phyloP scores from a whole-genome alignment of 2,888 invertebrate species.

The Gnatocerus cornutus region DNA sequence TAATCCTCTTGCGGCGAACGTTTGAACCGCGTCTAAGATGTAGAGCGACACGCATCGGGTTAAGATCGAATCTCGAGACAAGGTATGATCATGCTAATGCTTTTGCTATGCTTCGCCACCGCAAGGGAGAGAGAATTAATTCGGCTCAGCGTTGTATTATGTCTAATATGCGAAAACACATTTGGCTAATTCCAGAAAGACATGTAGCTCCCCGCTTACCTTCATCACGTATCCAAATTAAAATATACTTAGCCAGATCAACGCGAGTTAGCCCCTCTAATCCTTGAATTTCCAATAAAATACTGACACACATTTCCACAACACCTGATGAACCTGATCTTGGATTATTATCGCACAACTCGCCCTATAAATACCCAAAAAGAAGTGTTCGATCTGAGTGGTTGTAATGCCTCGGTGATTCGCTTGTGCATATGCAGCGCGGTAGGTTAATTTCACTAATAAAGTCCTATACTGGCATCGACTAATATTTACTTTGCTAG shows the following conservation, averaged over 20 bases:
- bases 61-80: conserved; percentile 68
- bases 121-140: conserved; percentile 69
- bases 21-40: conserved; percentile 69
- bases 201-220: conserved; percentile 48
- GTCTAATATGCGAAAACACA: conserved; percentile 70
- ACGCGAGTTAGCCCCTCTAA: conserved; percentile 19
- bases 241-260: conserved; percentile 33
- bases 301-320: conserved; percentile 1
- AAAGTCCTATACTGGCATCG: conserved; percentile 65
- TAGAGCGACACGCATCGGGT: conserved; percentile 67
- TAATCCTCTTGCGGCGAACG: conserved; percentile 70
- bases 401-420: conserved; percentile 61
- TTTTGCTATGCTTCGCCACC: conserved; percentile 69
- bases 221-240: conserved; percentile 38
- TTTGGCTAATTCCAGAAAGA: conserved; percentile 63
- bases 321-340: conserved; percentile 18
- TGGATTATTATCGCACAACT: not conserved
- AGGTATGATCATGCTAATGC: conserved; percentile 72
- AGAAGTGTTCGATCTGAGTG: conserved; percentile 1
- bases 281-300: conserved; percentile 22
- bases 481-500: conserved; percentile 69
- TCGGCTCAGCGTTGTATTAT: conserved; percentile 69
- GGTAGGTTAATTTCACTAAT: conserved; percentile 69
- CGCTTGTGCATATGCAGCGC: conserved; percentile 56
- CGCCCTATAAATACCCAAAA: no score